Conservation (phyloP, 2,888 invertebrate species). For the Cephus pygmeus region DNA sequence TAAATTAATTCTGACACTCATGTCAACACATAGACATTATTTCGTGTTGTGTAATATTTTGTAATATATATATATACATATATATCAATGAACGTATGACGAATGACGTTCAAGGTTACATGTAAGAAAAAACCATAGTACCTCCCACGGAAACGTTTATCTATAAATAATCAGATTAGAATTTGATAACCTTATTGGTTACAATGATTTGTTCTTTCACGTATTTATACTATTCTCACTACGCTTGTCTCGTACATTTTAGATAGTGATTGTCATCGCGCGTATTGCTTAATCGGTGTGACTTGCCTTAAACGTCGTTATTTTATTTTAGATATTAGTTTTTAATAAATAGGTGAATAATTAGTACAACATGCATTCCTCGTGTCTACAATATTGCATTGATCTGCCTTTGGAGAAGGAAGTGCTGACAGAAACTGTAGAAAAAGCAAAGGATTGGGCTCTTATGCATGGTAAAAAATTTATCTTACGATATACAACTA, state of each 20-base stretch:
- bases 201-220: background rate
- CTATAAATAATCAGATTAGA: background rate
- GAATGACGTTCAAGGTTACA: background rate
- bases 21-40: background rate
- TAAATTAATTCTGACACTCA: background rate
- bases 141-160: background rate
- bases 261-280: background rate
- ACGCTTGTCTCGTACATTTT: background rate
- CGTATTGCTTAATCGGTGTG: background rate
- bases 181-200: background rate
- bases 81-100: background rate
- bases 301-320: background rate
- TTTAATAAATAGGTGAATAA: background rate
- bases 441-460: slow-evolving; percentile 86
- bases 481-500: background rate
- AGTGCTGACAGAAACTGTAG: slow-evolving; percentile 72
- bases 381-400: slow-evolving; percentile 71
- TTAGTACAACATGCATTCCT: slow-evolving; percentile 29
- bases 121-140: background rate
- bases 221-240: background rate
- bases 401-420: slow-evolving; percentile 75
- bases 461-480: slow-evolving; percentile 76
- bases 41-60: background rate
- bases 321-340: background rate
- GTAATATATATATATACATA: background rate